phyloP scores from a whole-genome alignment of 2,888 invertebrate species.

The Yponomeuta evonymella region DNA sequence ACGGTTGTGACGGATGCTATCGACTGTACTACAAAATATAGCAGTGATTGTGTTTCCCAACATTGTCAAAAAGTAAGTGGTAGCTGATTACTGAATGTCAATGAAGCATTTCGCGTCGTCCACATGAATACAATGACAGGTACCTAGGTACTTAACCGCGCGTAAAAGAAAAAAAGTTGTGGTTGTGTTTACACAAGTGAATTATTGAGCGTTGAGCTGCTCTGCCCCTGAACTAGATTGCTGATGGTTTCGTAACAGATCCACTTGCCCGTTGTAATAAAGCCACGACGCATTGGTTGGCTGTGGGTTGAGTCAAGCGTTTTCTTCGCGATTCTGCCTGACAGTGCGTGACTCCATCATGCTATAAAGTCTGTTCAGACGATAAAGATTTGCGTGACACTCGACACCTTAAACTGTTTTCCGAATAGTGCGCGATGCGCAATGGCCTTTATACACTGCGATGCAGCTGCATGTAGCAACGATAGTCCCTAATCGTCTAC shows the following conservation, averaged over 20 bases:
- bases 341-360: slow-evolving; percentile 5
- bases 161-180: background rate
- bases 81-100: background rate
- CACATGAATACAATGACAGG: background rate
- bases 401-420: too few relatives aligned
- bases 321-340: slow-evolving; percentile 6
- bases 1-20: too few relatives aligned
- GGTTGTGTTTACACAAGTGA: slow-evolving; percentile 42
- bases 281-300: background rate
- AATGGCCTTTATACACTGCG: too few relatives aligned
- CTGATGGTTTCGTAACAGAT: slow-evolving; percentile 52
- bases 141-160: background rate
- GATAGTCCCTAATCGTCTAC: too few relatives aligned
- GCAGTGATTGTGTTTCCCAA: too few relatives aligned
- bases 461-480: too few relatives aligned
- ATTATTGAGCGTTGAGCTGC: slow-evolving; percentile 39
- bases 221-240: slow-evolving; percentile 65
- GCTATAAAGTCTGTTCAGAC: slow-evolving; percentile 20
- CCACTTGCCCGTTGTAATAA: background rate
- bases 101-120: background rate
- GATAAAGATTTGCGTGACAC: too few relatives aligned
- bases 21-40: too few relatives aligned
- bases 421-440: too few relatives aligned
- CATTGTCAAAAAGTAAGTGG: too few relatives aligned
- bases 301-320: background rate